phyloP scores from a whole-genome alignment of 2,888 invertebrate genomes.

The Mystacides longicornis region DNA sequence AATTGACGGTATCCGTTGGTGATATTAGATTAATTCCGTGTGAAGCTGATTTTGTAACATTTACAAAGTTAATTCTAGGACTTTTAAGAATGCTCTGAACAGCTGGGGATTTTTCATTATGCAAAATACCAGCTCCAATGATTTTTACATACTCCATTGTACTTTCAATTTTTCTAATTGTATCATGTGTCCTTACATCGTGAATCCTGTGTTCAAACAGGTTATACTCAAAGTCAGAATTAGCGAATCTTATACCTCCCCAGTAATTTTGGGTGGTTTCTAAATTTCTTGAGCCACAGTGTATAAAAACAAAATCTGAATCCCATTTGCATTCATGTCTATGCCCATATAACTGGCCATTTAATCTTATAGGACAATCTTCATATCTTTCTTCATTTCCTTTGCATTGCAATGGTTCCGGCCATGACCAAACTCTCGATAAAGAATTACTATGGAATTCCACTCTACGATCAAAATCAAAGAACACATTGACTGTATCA shows the following conservation, averaged over 20 bases:
- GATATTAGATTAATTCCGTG: constrained; percentile 90
- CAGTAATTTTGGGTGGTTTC: constrained; percentile 69
- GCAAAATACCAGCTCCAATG: constrained; percentile 88
- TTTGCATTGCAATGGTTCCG: constrained; percentile 81
- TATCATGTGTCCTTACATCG: constrained; percentile 71
- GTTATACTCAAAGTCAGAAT: constrained; percentile 82
- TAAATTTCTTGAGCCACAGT: constrained; percentile 72
- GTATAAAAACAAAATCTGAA: constrained; percentile 85
- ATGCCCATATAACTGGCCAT: constrained; percentile 83
- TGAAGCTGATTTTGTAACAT: constrained; percentile 76
- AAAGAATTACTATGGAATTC: constrained; percentile 86
- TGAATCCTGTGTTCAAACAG: constrained; percentile 75
- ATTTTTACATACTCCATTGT: constrained; percentile 72
- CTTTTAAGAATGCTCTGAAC: constrained; percentile 84
- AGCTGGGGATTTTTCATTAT: constrained; percentile 91
- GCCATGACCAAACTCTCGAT: constrained; percentile 88
- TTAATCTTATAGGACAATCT: constrained; percentile 80
- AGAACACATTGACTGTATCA: constrained; percentile 81
- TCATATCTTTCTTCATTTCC: constrained; percentile 70
- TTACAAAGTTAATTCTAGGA: constrained; percentile 73
- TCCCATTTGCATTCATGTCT: constrained; percentile 84
- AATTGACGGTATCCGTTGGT: constrained; percentile 72
- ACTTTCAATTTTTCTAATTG: constrained; percentile 64
- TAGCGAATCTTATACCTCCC: constrained; percentile 93
- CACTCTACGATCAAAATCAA: constrained; percentile 76